Percentiles rank a stretch among this genome's conserved stretches.
Evolutionary conservation across 1,140 invertebrate species (phyloP).

Genomic region (Drosophila truncata): DNA sequence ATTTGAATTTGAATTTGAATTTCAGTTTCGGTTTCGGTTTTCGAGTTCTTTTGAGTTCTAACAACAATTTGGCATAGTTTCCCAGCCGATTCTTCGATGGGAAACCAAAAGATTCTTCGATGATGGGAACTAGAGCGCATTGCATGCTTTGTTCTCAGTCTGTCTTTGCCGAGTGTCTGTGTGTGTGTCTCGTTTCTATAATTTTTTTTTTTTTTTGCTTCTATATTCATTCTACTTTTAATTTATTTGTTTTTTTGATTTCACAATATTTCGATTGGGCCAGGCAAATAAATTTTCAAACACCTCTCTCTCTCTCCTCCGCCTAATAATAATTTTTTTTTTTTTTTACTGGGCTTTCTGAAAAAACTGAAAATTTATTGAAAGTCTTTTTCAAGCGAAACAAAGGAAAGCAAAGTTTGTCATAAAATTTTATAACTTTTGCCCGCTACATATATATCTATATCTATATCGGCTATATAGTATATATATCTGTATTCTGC

Average conservation of each 20-base stretch:
- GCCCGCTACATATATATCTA: neutral
- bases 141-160: conserved; percentile 66
- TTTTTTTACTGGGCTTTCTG: conserved; percentile 12
- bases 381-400: conserved; percentile 53
- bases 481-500: conserved; percentile 10
- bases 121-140: conserved; percentile 80
- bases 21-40: conserved; percentile 24
- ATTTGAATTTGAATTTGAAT: conserved; percentile 73
- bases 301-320: neutral
- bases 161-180: neutral
- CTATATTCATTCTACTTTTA: conserved; percentile 67
- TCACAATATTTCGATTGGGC: conserved; percentile 81
- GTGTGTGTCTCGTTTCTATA: conserved; percentile 7
- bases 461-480: neutral
- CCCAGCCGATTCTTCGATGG: neutral
- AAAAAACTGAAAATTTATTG: conserved; percentile 59
- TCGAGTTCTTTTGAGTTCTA: neutral
- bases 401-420: conserved; percentile 74
- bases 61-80: conserved; percentile 35
- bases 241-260: conserved; percentile 83
- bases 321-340: conserved; percentile 16
- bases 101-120: conserved; percentile 37
- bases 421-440: conserved; percentile 68
- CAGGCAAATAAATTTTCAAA: conserved; percentile 73
- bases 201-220: conserved; percentile 10